phyloP scores from a whole-genome alignment of 2,113 vertebrate species.

The Varanus komodoensis region DNA sequence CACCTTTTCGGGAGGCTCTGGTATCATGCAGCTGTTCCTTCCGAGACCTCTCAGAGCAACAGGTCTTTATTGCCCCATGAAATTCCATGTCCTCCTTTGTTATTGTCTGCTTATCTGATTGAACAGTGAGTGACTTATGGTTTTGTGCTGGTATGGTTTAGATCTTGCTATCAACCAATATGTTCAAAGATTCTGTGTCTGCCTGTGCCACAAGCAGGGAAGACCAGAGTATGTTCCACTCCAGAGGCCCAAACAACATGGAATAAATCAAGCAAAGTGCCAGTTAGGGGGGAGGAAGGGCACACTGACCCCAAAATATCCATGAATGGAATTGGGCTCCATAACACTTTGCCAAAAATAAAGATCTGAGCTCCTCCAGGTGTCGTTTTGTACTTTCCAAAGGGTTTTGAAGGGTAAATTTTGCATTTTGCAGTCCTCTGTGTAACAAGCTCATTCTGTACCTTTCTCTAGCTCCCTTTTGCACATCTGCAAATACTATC shows the following conservation, averaged over 20 bases:
- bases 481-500: neutral
- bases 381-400: neutral
- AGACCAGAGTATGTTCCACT: neutral
- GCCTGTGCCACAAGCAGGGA: neutral
- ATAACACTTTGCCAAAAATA: constrained; percentile 2
- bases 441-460: accelerated
- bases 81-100: too few species aligned
- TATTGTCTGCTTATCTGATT: neutral
- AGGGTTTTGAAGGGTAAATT: neutral
- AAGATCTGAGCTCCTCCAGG: constrained; percentile 1
- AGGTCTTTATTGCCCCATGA: too few species aligned
- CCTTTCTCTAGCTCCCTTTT: neutral
- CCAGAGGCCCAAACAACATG: neutral
- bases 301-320: neutral
- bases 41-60: too few species aligned
- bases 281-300: neutral
- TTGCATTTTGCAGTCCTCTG: accelerated
- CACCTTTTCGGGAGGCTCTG: too few species aligned
- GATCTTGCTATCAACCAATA: too few species aligned
- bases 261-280: neutral
- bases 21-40: too few species aligned
- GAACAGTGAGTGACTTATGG: neutral
- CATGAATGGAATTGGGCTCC: neutral
- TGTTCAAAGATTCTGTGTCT: neutral
- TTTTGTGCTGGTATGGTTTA: neutral